These are phyloP conservation scores for Nomada lathburiana DNA, from an alignment of 2,888 invertebrate species.

Conservation along the genomic window DNA sequence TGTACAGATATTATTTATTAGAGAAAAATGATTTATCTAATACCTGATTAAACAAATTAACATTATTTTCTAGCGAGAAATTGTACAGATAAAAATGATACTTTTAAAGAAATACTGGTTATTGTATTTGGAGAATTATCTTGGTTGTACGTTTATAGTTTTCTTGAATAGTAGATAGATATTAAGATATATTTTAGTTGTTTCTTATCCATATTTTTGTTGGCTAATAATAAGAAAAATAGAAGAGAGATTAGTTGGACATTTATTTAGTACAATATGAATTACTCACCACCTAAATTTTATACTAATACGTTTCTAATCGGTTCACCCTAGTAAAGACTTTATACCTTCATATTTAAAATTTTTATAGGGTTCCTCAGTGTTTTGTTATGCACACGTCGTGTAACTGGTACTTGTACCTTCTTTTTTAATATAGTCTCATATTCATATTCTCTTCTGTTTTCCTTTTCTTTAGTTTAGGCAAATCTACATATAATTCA, in stretches of 20 bases:
- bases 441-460: background rate
- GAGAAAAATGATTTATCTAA: slow-evolving; percentile 3
- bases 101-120: no score
- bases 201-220: background rate
- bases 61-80: background rate
- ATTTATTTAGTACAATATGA: background rate
- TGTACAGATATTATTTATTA: slow-evolving; percentile 2
- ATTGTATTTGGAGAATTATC: background rate
- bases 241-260: slow-evolving; percentile 6
- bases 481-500: slow-evolving; percentile 3
- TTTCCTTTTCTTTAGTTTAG: slow-evolving; percentile 38
- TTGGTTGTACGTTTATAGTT: slow-evolving; percentile 27
- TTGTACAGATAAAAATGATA: slow-evolving; percentile 8
- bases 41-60: slow-evolving; percentile 12
- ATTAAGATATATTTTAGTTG: slow-evolving; percentile 2
- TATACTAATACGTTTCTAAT: background rate
- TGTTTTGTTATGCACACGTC: no score
- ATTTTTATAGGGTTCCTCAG: no score
- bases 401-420: no score
- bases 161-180: background rate
- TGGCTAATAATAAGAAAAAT: slow-evolving; percentile 1
- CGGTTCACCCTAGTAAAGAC: no score
- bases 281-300: background rate
- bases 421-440: background rate
- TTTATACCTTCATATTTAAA: no score